phyloP scores from a whole-genome alignment of 2,888 invertebrate species.

The Patella pellucida region DNA sequence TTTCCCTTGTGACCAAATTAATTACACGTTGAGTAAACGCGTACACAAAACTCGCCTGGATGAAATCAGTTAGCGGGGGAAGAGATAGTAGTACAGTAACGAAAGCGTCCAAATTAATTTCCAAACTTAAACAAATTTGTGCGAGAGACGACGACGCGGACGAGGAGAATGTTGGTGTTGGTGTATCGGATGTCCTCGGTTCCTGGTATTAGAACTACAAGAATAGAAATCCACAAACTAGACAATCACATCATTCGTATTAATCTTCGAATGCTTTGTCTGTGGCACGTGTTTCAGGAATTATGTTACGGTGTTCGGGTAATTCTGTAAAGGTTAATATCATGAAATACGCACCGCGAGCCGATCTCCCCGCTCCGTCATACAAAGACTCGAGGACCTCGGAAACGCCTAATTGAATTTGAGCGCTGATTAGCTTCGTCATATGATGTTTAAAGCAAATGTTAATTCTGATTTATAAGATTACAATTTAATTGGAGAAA shows the following conservation, averaged over 20 bases:
- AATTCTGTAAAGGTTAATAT: no score
- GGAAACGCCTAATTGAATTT: no score
- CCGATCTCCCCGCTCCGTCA: no score
- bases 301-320: no score
- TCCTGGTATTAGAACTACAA: no score
- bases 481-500: background rate
- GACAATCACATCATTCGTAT: background rate
- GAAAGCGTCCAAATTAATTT: background rate
- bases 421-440: background rate
- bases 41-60: conserved; percentile 15
- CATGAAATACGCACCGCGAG: no score
- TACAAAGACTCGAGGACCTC: no score
- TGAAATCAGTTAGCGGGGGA: background rate
- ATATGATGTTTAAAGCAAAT: background rate
- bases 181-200: no score
- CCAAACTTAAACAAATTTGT: background rate
- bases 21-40: conserved; percentile 25
- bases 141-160: no score
- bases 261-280: background rate
- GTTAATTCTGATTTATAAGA: background rate
- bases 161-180: no score
- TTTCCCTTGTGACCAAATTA: conserved; percentile 29
- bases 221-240: background rate
- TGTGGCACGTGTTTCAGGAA: background rate
- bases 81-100: background rate